Evolutionary conservation across 2,888 invertebrate genomes (phyloP), one percentile per base, ranked within the genome.

Genomic region (Megaustenia siamemsis): DNA sequence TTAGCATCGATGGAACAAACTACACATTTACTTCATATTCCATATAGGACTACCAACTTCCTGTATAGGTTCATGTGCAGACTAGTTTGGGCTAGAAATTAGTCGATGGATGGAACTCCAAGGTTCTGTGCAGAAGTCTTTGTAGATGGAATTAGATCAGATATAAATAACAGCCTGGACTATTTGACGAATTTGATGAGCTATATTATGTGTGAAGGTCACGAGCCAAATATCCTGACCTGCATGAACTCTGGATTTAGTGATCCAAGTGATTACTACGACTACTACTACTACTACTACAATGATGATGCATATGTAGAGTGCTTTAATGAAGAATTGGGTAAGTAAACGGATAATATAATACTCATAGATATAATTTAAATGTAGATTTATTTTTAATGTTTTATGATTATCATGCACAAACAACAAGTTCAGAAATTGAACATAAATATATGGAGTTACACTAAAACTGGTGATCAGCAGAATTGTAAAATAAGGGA

Each of bases 181-280:
- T 71, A 80, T 49, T 86, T 88, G 24, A 1, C 6, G 32, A 24
- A 63, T 10, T n/a, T 73, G 2, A 49, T 84, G 60, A 84, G 84
- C 80, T 84, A 66, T 49, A 80, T 90, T 71, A 89, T 91, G 87
- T 92, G 92, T 85, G 86, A 88, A 53, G 92, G 92, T 6, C 82
- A 84, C 10, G 92, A 92, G 82, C 69, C 83, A 21, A 87, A 88
- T 15, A 85, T 91, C 10, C 87, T 92, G 86, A 89, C 90, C 0
- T 92, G 92, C 82, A 87, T 92, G 0, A 92, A 92, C 76, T 90
- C 92, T 43, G 92, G 92, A 18, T 92, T 92, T 84, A 90, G 90
- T 71, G n/a, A n/a, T n/a, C n/a, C n/a, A n/a, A n/a, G n/a, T n/a
- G n/a, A n/a, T n/a, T n/a, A n/a, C n/a, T 87, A 89, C 21, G 88